A percentile compares a stretch with the other conserved stretches of the same genome.
Evolutionary conservation across 2,888 invertebrate genomes (phyloP).

Genomic region (Gymnosoma rotundatum): DNA sequence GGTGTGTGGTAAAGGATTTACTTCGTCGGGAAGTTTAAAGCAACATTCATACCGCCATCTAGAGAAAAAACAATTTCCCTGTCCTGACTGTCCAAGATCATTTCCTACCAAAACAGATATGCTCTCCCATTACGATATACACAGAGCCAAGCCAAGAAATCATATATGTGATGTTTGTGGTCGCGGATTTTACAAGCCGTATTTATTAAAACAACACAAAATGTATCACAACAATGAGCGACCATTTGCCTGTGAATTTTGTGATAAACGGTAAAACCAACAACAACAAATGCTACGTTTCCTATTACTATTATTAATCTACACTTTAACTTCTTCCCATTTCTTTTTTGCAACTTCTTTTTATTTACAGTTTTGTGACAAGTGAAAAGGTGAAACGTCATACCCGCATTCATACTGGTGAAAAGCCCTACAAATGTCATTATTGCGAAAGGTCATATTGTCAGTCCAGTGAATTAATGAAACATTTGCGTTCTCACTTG

Average conservation of each 20-base stretch:
- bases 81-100: conserved; percentile 60
- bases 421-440: conserved; percentile 73
- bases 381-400: conserved; percentile 85
- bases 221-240: conserved; percentile 64
- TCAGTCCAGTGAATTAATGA: conserved; percentile 73
- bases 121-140: conserved; percentile 56
- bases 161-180: conserved; percentile 67
- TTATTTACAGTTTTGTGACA: conserved; percentile 82
- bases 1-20: conserved; percentile 64
- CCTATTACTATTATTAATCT: neutral
- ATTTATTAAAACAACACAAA: conserved; percentile 63
- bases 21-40: conserved; percentile 54
- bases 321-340: too few relatives aligned
- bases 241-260: conserved; percentile 62
- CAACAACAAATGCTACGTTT: neutral
- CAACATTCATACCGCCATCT: conserved; percentile 63
- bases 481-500: conserved; percentile 83
- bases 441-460: conserved; percentile 72
- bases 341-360: neutral
- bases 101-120: conserved; percentile 64
- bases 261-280: conserved; percentile 56
- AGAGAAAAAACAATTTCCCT: conserved; percentile 51
- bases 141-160: conserved; percentile 58
- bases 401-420: conserved; percentile 84
- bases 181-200: conserved; percentile 57